Evolutionary conservation across 2,797 vertebrate genomes (phyloP).

Genomic region (Karalla daura): DNA sequence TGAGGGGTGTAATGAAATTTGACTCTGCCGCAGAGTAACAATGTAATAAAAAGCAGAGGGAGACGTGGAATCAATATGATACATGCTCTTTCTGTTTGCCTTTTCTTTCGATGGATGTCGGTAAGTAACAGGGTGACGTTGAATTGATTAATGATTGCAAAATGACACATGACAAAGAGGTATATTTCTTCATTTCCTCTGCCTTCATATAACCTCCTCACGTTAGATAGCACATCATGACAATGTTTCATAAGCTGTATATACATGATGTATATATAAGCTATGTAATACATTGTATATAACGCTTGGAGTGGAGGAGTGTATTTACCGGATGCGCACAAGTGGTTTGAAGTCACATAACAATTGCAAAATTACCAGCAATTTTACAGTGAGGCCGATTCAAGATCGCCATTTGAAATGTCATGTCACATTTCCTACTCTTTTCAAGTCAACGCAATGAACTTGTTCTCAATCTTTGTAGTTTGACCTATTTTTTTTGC

Average conservation of each 20-base stretch:
- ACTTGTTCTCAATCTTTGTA: background rate
- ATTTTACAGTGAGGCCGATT: background rate
- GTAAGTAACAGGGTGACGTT: conserved; percentile 12
- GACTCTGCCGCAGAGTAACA: conserved; percentile 81
- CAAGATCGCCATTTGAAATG: background rate
- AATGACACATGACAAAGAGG: background rate
- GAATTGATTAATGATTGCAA: conserved; percentile 20
- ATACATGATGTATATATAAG: too few species aligned
- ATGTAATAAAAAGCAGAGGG: conserved; percentile 72
- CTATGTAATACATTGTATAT: too few species aligned
- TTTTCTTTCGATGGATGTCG: conserved; percentile 19
- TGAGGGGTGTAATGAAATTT: conserved; percentile 87
- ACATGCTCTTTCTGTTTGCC: conserved; percentile 46
- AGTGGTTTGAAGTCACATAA: background rate
- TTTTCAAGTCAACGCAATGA: background rate
- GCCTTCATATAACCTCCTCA: background rate
- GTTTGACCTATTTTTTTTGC: conserved; percentile 14
- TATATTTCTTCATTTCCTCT: background rate
- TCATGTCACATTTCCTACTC: background rate
- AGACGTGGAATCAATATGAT: conserved; percentile 64
- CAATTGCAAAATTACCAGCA: background rate
- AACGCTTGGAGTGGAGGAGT: too few species aligned
- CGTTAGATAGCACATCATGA: background rate
- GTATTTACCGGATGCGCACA: too few species aligned
- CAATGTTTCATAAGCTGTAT: background rate